phyloP scores from a whole-genome alignment of 2,888 invertebrate genomes.

The Ernsta delagoae region DNA sequence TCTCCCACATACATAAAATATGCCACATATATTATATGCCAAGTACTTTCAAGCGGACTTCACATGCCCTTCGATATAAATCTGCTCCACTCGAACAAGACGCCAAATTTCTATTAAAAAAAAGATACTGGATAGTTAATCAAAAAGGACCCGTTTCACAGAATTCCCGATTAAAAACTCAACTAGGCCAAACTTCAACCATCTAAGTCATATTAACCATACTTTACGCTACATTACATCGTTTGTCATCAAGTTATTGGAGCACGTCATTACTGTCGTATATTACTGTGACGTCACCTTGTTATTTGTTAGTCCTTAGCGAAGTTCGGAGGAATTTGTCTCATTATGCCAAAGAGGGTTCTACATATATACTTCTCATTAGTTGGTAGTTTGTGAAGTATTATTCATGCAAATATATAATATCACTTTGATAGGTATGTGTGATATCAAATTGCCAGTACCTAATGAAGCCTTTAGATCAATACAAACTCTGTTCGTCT shows the following conservation, averaged over 20 bases:
- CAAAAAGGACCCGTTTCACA: too few species aligned
- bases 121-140: too few species aligned
- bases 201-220: neutral
- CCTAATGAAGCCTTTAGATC: neutral
- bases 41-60: too few species aligned
- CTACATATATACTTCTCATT: neutral
- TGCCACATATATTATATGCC: too few species aligned
- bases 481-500: neutral
- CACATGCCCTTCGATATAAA: too few species aligned
- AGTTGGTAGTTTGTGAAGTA: conserved; percentile 3
- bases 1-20: too few species aligned
- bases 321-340: conserved; percentile 18
- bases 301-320: conserved; percentile 9
- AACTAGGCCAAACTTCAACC: neutral
- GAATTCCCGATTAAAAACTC: too few species aligned
- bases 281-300: conserved; percentile 8
- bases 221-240: neutral
- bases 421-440: neutral
- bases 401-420: neutral
- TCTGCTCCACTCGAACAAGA: too few species aligned
- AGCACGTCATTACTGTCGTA: conserved; percentile 10
- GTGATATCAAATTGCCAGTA: neutral
- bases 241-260: neutral
- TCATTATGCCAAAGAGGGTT: neutral
- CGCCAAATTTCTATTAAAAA: too few species aligned